Percentiles rank a stretch among this genome's conserved stretches.
Conservation (phyloP, 64 coral and sea anemone genomes). For the Orbicella faveolata region DNA sequence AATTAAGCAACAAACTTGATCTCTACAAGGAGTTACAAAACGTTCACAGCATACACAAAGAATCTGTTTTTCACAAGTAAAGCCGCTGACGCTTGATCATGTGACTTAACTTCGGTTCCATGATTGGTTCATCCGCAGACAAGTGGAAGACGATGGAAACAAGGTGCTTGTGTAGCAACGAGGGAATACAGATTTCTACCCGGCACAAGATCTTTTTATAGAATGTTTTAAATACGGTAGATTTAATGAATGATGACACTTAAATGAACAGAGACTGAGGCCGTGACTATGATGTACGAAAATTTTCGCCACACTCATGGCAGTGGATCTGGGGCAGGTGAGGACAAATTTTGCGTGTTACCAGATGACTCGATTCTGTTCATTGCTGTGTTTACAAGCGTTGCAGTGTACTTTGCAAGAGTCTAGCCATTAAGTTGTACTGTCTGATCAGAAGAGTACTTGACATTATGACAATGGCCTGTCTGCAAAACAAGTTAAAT, state of each 20-base stretch:
- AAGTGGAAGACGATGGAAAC: conserved; percentile 20
- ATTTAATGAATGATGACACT: background rate
- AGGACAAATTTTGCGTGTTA: background rate
- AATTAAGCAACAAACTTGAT: background rate
- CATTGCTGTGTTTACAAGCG: background rate
- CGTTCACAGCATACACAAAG: background rate
- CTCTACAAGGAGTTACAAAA: background rate
- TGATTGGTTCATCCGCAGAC: background rate
- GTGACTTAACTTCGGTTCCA: background rate
- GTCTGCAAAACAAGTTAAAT: background rate
- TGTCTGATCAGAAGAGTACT: background rate
- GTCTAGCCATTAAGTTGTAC: background rate
- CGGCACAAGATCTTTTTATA: background rate
- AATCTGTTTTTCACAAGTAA: background rate
- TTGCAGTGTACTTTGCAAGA: background rate
- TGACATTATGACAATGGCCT: background rate
- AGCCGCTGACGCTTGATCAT: background rate
- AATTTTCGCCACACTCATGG: conserved; percentile 57
- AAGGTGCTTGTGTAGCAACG: conserved; percentile 37
- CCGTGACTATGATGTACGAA: conserved; percentile 19
- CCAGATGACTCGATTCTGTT: background rate
- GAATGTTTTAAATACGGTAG: too few relatives aligned
- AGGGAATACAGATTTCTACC: background rate
- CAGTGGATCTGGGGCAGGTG: conserved; percentile 45
- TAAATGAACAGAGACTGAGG: background rate